phyloP scores from a whole-genome alignment of 2,888 invertebrate species.

The Caenorhabditis sp. region DNA sequence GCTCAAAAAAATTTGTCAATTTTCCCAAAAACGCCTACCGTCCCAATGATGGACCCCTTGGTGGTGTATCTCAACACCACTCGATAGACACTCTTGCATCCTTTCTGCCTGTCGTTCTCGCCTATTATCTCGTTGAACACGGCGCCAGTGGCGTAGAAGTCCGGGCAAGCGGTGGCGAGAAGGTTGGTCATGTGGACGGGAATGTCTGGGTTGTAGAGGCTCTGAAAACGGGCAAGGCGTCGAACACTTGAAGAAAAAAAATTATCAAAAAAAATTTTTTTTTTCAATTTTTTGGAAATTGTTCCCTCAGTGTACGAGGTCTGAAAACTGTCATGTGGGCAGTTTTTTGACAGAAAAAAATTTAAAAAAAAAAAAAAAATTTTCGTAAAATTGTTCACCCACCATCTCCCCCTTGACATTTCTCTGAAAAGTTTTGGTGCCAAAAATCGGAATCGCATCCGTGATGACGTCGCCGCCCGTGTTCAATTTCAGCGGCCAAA shows the following conservation, averaged over 20 bases:
- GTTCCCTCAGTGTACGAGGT: too few relatives aligned
- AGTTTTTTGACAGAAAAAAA: too few relatives aligned
- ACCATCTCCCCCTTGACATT: not conserved
- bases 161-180: conserved; percentile 36
- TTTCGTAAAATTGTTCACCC: not conserved
- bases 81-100: not conserved
- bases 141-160: conserved; percentile 48
- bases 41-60: conserved; percentile 16
- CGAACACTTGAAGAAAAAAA: too few relatives aligned
- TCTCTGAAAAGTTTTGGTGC: not conserved
- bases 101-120: not conserved
- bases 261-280: too few relatives aligned
- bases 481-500: conserved; percentile 35
- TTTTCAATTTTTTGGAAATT: too few relatives aligned
- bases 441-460: conserved; percentile 18
- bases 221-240: not conserved
- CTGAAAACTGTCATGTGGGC: too few relatives aligned
- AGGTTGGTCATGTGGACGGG: conserved; percentile 28
- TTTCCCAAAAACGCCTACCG: conserved; percentile 21
- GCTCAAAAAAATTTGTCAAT: too few relatives aligned
- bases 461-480: not conserved
- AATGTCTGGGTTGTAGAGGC: not conserved
- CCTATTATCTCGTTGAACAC: not conserved
- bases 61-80: conserved; percentile 38
- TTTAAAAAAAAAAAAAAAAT: too few relatives aligned